Conservation (phyloP, 2,888 invertebrate genomes). For the Spialia ferax region DNA sequence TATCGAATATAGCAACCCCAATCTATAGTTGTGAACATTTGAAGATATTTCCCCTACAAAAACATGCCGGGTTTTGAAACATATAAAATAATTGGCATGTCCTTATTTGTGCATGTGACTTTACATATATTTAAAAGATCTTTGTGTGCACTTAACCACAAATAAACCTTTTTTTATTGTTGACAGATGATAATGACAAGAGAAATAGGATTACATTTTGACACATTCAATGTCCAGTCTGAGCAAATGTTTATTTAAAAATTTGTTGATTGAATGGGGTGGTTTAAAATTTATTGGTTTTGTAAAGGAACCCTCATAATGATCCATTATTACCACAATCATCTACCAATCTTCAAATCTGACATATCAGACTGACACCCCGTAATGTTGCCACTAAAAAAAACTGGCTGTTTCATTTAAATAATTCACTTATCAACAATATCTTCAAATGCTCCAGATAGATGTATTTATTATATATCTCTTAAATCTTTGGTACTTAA, state of each 20-base stretch:
- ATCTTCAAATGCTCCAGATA: slow-evolving; percentile 54
- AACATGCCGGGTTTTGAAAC: slow-evolving; percentile 21
- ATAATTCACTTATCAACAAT: slow-evolving; percentile 23
- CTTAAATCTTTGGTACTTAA: slow-evolving; percentile 78
- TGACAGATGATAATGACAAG: not conserved
- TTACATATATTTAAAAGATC: slow-evolving; percentile 7
- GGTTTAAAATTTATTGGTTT: too few relatives aligned
- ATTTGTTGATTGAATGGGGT: too few relatives aligned
- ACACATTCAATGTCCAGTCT: too few relatives aligned
- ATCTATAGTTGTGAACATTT: slow-evolving; percentile 19
- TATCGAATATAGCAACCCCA: slow-evolving; percentile 33
- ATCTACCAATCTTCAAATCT: too few relatives aligned
- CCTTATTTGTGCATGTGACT: slow-evolving; percentile 44
- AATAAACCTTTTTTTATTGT: not conserved
- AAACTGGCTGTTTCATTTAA: not conserved
- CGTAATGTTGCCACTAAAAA: not conserved
- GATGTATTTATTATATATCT: slow-evolving; percentile 59
- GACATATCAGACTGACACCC: not conserved
- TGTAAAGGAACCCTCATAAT: too few relatives aligned
- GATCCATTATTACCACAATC: too few relatives aligned
- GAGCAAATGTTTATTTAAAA: too few relatives aligned
- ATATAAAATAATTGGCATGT: slow-evolving; percentile 28
- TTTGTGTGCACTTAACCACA: slow-evolving; percentile 23
- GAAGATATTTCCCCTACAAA: slow-evolving; percentile 6
- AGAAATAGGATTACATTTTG: too few relatives aligned